Percentiles rank a stretch among this genome's conserved stretches.
These are phyloP conservation scores for Apodemia duryi DNA, from an alignment of 2,888 invertebrate species.

Conservation along the genomic window DNA sequence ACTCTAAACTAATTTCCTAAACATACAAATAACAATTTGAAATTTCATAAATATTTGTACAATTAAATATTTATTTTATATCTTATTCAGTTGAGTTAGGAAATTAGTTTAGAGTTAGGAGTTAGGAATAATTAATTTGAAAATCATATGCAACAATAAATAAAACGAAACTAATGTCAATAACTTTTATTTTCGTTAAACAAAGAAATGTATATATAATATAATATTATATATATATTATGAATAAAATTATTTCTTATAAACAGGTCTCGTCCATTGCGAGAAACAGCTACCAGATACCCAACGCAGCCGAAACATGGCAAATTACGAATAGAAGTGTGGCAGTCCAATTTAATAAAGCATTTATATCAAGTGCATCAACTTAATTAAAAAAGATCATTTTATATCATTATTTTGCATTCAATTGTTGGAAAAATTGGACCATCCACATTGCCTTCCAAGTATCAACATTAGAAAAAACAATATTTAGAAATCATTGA, in stretches of 20 bases:
- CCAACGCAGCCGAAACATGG: conserved; percentile 59
- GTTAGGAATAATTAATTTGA: background rate
- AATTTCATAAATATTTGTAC: no score
- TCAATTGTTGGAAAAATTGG: conserved; percentile 40
- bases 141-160: conserved; percentile 25
- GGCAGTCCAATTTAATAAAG: conserved; percentile 49
- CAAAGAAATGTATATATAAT: conserved; percentile 69
- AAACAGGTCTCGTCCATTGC: conserved; percentile 64
- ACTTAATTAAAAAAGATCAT: conserved; percentile 6
- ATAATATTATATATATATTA: conserved; percentile 59
- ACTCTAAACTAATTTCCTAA: no score
- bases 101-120: no score
- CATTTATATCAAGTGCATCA: conserved; percentile 19
- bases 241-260: conserved; percentile 69
- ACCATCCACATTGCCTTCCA: conserved; percentile 50
- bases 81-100: no score
- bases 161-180: conserved; percentile 51
- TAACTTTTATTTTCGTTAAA: conserved; percentile 76
- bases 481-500: conserved; percentile 48
- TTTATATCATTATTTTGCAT: conserved; percentile 10
- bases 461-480: conserved; percentile 42
- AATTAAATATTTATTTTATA: no score
- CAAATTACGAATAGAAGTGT: conserved; percentile 44
- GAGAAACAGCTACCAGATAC: conserved; percentile 62
- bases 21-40: no score